These are phyloP conservation scores for Clarias fuscus DNA, from an alignment of 2,797 vertebrate genomes.

Conservation along the genomic window DNA sequence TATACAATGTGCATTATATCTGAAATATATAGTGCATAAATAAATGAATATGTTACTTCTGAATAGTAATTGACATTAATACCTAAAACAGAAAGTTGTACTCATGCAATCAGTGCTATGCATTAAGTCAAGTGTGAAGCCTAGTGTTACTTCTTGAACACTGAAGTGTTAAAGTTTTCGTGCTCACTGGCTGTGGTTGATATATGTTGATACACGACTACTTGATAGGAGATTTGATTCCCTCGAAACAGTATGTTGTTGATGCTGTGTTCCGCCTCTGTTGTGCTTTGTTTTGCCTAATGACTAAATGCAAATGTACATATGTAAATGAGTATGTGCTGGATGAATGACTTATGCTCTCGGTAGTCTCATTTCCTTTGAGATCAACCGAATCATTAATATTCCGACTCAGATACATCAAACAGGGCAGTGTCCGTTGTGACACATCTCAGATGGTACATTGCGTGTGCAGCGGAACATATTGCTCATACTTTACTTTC, in stretches of 20 bases:
- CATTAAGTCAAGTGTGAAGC: background rate
- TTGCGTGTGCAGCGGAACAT: background rate
- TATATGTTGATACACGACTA: background rate
- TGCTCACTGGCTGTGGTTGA: background rate
- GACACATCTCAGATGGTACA: background rate
- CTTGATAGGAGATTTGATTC: background rate
- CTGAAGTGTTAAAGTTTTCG: no score
- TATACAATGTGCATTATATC: no score
- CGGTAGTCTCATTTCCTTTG: background rate
- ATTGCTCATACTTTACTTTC: background rate
- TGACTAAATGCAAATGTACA: slow-evolving; percentile 5
- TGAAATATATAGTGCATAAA: background rate
- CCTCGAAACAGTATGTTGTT: background rate
- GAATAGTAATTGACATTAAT: background rate
- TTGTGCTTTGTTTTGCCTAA: background rate
- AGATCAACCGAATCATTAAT: background rate
- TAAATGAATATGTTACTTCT: background rate
- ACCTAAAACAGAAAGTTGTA: background rate
- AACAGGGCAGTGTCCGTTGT: background rate
- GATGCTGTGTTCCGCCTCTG: background rate
- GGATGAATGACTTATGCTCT: slow-evolving; percentile 3
- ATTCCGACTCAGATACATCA: background rate
- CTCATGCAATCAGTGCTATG: background rate
- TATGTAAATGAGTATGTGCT: slow-evolving; percentile 8
- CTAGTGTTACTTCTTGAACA: background rate